A percentile compares a stretch with the other conserved stretches of the same genome.
Conservation (phyloP, 2,888 invertebrate genomes). For the Yponomeuta malinellus region DNA sequence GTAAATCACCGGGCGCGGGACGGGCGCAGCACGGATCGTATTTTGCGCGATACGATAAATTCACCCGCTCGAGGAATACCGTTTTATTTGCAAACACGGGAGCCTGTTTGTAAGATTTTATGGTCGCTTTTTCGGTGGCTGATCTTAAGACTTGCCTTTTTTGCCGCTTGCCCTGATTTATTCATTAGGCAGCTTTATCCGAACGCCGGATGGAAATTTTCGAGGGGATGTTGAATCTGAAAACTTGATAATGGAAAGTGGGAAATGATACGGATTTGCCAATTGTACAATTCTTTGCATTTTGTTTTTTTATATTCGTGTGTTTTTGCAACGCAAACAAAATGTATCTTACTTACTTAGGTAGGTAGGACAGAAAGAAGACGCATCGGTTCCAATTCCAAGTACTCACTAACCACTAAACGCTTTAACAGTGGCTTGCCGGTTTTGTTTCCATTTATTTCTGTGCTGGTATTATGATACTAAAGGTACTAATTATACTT, state of each 20-base stretch:
- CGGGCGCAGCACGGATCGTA: conserved; percentile 36
- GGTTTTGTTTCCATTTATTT: too few relatives aligned
- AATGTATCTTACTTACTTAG: background rate
- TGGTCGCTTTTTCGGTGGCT: conserved; percentile 19
- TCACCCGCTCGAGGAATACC: conserved; percentile 49
- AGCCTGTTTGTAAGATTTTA: conserved; percentile 41
- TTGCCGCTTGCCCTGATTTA: conserved; percentile 11
- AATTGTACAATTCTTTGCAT: background rate
- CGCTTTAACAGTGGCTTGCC: too few relatives aligned
- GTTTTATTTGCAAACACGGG: conserved; percentile 49
- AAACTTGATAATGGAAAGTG: conserved; percentile 1
- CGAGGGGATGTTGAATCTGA: conserved; percentile 3
- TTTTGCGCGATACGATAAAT: conserved; percentile 59
- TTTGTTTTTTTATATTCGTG: background rate
- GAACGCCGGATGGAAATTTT: conserved; percentile 4
- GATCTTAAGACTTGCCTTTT: conserved; percentile 9
- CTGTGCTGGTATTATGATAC: too few relatives aligned
- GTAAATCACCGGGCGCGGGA: conserved; percentile 45
- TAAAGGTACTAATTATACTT: too few relatives aligned
- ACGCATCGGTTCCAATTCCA: too few relatives aligned
- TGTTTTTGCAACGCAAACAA: background rate
- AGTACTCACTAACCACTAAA: too few relatives aligned
- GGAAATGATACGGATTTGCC: background rate
- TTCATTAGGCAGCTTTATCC: conserved; percentile 13
- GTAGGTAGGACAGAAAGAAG: too few relatives aligned